Evolutionary conservation across 2,888 invertebrate genomes (phyloP).

Genomic region (Agriopis marginaria): DNA sequence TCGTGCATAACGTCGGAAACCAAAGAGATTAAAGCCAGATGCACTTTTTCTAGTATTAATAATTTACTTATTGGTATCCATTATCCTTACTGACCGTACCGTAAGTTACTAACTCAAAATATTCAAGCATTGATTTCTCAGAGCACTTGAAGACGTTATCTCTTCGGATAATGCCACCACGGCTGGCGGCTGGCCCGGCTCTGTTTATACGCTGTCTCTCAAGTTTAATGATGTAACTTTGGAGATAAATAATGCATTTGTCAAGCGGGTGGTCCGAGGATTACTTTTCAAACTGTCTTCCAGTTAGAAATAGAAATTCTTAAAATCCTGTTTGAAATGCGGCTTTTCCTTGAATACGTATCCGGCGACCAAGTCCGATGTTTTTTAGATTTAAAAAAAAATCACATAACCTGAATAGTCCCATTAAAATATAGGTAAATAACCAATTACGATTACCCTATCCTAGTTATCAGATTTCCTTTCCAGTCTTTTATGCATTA

Average conservation of each 20-base stretch:
- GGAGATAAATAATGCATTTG: conserved; percentile 46
- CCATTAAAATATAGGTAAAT: no score
- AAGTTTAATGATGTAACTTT: conserved; percentile 47
- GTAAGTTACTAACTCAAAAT: neutral
- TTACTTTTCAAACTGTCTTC: conserved; percentile 5
- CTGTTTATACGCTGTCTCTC: conserved; percentile 54
- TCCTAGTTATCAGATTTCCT: no score
- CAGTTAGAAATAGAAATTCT: conserved; percentile 12
- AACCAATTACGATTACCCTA: no score
- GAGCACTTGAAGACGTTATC: conserved; percentile 49
- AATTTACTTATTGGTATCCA: conserved; percentile 9
- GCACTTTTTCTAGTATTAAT: no score
- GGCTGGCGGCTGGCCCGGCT: conserved; percentile 42
- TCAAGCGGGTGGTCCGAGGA: conserved; percentile 48
- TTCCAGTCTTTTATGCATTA: no score
- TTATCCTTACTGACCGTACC: conserved; percentile 8
- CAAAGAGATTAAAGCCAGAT: no score
- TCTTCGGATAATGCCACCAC: conserved; percentile 44
- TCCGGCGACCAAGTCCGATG: neutral
- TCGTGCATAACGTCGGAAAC: no score
- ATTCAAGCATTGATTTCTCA: conserved; percentile 44
- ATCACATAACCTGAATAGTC: no score
- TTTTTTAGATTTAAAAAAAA: neutral
- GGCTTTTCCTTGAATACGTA: neutral
- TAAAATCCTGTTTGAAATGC: neutral